Base-by-base conservation (phyloP, 2,797 vertebrate species). In the Ctenochaetus hawaiiensis region DNA sequence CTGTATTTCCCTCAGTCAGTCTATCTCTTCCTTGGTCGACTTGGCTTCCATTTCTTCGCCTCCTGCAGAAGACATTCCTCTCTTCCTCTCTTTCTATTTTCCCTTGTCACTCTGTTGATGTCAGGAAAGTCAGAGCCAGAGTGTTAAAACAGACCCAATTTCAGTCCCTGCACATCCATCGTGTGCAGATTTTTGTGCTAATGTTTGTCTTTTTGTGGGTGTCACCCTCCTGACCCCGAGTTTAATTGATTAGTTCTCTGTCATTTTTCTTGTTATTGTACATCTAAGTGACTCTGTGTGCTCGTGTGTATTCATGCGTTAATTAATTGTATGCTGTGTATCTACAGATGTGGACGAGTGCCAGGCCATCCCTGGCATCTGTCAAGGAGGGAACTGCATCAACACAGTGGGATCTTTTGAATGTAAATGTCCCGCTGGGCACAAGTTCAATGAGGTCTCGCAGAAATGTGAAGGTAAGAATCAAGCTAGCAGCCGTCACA, bases 341-440 rank as follows among this genome's bases (percentile, higher is more conserved):
- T 85, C 54, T 83, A 83, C 91, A 99, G 98, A 99, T 94, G 98
- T 99, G 96, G 97, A 99, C 51, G 98, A 99, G 93, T 99, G 98
- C 96, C 97, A 99, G 94, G 98, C 98, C 89, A 99, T 99, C 93
- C 98, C 98, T 88, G 98, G 97, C 78, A 96, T 99, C 93, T 99
- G 98, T 95, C 97, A 98, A 87, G 98, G 98, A 86, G 98, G 98
- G 95, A 98, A 97, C 95, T 99, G 98, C 87, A 96, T 99, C 96
- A 99, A 99, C 95, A 99, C 98, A 51, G 98, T 99, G 82, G 98
- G 98, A 90, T 99, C 98, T 92, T 99, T 99, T 88, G 97, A 99
- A 95, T 99, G 98, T 93, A 99, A 97, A 94, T 99, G 98, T 91
- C 97, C 98, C 65, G 97, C 97, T 93, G 98, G 98, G 94, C 98